These are phyloP conservation scores for Monarcha castaneiventris DNA, from an alignment of 2,113 vertebrate genomes.

Conservation along the genomic window DNA sequence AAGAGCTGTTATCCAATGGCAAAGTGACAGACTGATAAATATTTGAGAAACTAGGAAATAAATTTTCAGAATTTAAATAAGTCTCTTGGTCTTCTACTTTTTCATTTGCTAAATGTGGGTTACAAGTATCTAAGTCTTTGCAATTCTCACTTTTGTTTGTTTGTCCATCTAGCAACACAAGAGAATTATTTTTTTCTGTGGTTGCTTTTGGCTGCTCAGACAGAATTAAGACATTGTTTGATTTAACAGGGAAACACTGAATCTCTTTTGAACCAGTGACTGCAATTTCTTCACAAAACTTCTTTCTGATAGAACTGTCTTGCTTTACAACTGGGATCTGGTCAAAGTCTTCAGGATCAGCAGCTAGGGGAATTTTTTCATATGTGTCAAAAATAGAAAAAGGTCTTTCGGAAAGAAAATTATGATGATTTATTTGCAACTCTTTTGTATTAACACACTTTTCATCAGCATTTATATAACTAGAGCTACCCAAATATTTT, in stretches of 20 bases:
- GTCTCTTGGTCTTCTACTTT: background rate
- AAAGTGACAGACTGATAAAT: background rate
- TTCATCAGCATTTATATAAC: background rate
- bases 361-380: slow-evolving; percentile 72
- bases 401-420: slow-evolving; percentile 3
- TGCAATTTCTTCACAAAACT: background rate
- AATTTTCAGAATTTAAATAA: background rate
- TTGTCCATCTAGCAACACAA: background rate
- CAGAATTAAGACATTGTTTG: background rate
- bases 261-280: background rate
- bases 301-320: slow-evolving; percentile 1
- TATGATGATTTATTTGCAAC: background rate
- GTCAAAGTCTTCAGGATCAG: slow-evolving; percentile 49
- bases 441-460: background rate
- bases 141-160: background rate
- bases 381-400: slow-evolving; percentile 71
- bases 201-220: background rate
- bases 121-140: background rate
- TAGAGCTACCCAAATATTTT: background rate
- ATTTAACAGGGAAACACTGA: background rate
- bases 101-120: background rate
- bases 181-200: background rate
- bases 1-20: background rate
- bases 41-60: background rate
- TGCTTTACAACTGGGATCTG: slow-evolving; percentile 34